phyloP scores from a whole-genome alignment of 92 coral and sea anemone species.

The Zoanthus gigantus region DNA sequence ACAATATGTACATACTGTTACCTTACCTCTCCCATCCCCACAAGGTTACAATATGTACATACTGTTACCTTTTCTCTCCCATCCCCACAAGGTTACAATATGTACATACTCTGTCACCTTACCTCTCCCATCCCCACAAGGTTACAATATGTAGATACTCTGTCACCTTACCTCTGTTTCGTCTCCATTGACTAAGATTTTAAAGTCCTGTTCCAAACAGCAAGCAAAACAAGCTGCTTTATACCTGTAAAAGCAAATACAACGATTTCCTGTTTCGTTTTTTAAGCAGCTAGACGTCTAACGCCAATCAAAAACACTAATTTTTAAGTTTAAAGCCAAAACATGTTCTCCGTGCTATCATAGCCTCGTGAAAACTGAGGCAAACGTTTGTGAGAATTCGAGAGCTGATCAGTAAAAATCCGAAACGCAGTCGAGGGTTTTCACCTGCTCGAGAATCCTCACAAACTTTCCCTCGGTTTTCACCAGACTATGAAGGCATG shows the following conservation, averaged over 20 bases:
- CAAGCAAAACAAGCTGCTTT: constrained; percentile 90
- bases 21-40: constrained; percentile 64
- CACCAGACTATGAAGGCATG: no score
- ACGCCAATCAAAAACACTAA: no score
- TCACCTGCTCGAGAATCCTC: no score
- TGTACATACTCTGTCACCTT: not conserved
- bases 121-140: no score
- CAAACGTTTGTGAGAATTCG: no score
- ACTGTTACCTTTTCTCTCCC: constrained; percentile 62
- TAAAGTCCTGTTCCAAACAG: constrained; percentile 85
- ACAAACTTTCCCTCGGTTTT: no score
- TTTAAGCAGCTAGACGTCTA: no score
- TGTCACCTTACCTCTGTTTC: constrained; percentile 80
- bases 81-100: not conserved
- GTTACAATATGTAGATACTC: not conserved
- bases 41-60: not conserved
- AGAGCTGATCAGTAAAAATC: no score
- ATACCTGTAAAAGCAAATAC: constrained; percentile 64
- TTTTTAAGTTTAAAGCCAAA: no score
- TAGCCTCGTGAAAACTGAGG: no score
- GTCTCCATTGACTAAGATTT: constrained; percentile 89
- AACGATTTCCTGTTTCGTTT: not conserved
- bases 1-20: not conserved
- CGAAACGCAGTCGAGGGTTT: no score
- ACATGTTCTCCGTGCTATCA: no score